Percentiles rank a stretch among this genome's conserved stretches.
These are phyloP conservation scores for roundworm (Caenorhabditis elegans) DNA, from an alignment of 1,140 invertebrate genomes.

Conservation along the genomic window WBcel235 BX284604.4:13107501-13108000, in stretches of 20 bases:
- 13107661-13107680: not conserved
- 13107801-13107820: slow-evolving; percentile 84
- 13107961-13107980: slow-evolving; percentile 73
- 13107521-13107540: too few species aligned
- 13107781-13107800: slow-evolving; percentile 81
- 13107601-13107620: too few species aligned
- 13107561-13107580: too few species aligned
- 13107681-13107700: not conserved
- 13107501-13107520: too few species aligned
- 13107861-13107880: slow-evolving; percentile 53
- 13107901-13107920: not conserved
- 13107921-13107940: slow-evolving; percentile 67
- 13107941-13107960: slow-evolving; percentile 80
- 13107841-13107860: slow-evolving; percentile 71
- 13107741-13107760: slow-evolving; percentile 83
- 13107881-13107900: slow-evolving; percentile 48
- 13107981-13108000: slow-evolving; percentile 81
- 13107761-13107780: slow-evolving; percentile 74
- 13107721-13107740: slow-evolving; percentile 82
- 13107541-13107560: too few species aligned
- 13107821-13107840: slow-evolving; percentile 91
- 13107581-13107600: too few species aligned
- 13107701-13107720: slow-evolving; percentile 72
- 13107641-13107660: too few species aligned
- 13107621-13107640: too few species aligned